phyloP scores from a whole-genome alignment of 2,113 vertebrate genomes.

The Eulemur rufifrons region DNA sequence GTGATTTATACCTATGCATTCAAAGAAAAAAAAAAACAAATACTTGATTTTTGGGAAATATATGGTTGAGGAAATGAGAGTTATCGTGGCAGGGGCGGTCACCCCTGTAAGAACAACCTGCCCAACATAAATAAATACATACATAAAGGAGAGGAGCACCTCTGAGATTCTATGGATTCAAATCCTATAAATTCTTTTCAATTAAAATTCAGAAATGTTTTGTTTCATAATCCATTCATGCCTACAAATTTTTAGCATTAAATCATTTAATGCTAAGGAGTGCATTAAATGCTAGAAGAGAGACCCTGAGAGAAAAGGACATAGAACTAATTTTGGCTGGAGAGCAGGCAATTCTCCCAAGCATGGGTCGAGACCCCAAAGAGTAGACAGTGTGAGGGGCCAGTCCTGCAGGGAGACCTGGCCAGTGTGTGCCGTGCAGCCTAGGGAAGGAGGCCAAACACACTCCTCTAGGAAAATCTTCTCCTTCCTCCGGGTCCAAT shows the following conservation, averaged over 20 bases:
- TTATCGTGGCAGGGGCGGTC: accelerated
- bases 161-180: neutral
- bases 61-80: neutral
- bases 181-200: neutral
- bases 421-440: accelerated
- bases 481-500: neutral
- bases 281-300: neutral
- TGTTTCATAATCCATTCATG: neutral
- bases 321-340: neutral
- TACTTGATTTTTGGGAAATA: neutral
- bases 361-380: neutral
- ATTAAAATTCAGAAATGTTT: neutral
- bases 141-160: neutral
- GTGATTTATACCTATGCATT: neutral
- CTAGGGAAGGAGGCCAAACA: no score
- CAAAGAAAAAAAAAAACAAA: neutral
- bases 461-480: neutral
- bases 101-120: neutral
- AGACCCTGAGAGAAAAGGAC: neutral
- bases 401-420: neutral
- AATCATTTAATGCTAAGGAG: neutral
- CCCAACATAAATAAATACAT: neutral
- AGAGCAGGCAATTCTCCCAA: neutral
- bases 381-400: neutral
- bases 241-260: neutral